These are phyloP conservation scores for Xylophagus ater DNA, from an alignment of 2,888 invertebrate species.

Conservation along the genomic window DNA sequence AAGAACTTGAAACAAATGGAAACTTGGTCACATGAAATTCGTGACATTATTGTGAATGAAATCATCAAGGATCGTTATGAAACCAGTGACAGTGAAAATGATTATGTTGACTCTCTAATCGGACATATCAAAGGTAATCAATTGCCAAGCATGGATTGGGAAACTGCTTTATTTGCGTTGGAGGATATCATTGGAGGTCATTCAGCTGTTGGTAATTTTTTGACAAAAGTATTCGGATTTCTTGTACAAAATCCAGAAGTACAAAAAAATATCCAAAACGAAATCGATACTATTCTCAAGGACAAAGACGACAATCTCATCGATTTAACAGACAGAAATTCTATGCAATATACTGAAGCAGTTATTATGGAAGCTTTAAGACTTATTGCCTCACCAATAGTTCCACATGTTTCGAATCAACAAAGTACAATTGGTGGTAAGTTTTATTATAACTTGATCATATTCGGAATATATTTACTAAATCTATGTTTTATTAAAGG, in stretches of 20 bases:
- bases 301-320: slow-evolving; percentile 11
- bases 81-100: slow-evolving; percentile 32
- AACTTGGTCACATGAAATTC: slow-evolving; percentile 42
- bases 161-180: slow-evolving; percentile 33
- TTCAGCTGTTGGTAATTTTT: slow-evolving; percentile 51
- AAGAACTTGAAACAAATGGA: slow-evolving; percentile 43
- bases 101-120: slow-evolving; percentile 49
- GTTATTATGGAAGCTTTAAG: slow-evolving; percentile 51
- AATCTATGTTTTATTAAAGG: slow-evolving; percentile 33
- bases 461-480: slow-evolving; percentile 1
- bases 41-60: slow-evolving; percentile 43
- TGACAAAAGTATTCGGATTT: slow-evolving; percentile 48
- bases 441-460: slow-evolving; percentile 17
- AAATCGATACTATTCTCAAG: slow-evolving; percentile 32
- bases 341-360: slow-evolving; percentile 50
- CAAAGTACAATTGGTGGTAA: slow-evolving; percentile 51
- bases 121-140: slow-evolving; percentile 40
- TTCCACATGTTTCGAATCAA: slow-evolving; percentile 53
- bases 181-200: slow-evolving; percentile 52
- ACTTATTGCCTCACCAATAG: slow-evolving; percentile 53
- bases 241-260: slow-evolving; percentile 44
- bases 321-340: slow-evolving; percentile 34
- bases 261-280: slow-evolving; percentile 44
- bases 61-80: slow-evolving; percentile 42
- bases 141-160: slow-evolving; percentile 40